phyloP scores from a whole-genome alignment of 2,888 invertebrate genomes.

The Xylota sylvarum region DNA sequence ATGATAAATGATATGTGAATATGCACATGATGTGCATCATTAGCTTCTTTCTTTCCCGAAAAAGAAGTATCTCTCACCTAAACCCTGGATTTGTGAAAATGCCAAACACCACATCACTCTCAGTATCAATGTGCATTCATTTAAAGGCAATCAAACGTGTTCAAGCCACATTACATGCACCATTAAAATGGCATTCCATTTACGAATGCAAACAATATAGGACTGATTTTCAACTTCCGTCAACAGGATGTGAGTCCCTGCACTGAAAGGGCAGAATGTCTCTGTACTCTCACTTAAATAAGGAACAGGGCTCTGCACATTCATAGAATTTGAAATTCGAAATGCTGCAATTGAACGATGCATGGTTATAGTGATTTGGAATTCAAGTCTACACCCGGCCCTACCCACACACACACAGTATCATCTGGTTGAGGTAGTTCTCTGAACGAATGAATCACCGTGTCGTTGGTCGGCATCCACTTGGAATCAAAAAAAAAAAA shows the following conservation, averaged over 20 bases:
- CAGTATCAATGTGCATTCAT: conserved; percentile 8
- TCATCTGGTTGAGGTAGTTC: not conserved
- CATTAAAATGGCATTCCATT: not conserved
- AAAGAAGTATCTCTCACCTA: not conserved
- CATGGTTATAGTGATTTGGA: conserved; percentile 20
- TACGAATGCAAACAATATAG: conserved; percentile 1
- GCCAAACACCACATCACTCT: not conserved
- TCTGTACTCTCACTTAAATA: not conserved
- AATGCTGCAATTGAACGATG: conserved; percentile 3
- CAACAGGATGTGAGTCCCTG: not conserved
- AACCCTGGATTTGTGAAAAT: not conserved
- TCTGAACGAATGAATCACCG: conserved; percentile 4
- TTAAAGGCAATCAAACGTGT: conserved; percentile 2
- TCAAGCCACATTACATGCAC: not conserved
- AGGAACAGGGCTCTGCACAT: not conserved
- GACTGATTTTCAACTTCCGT: conserved; percentile 17
- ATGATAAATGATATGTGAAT: not conserved
- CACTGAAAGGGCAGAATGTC: no score
- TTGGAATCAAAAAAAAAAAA: not conserved
- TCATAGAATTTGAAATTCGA: conserved; percentile 14
- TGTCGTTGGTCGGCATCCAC: not conserved
- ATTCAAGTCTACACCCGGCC: not conserved
- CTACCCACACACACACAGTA: not conserved
- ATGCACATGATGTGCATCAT: not conserved
- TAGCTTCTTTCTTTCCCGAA: not conserved